Evolutionary conservation across 2,113 vertebrate genomes (phyloP), one percentile per base, ranked within the genome.

Genomic region (Ochotona curzoniae): DNA sequence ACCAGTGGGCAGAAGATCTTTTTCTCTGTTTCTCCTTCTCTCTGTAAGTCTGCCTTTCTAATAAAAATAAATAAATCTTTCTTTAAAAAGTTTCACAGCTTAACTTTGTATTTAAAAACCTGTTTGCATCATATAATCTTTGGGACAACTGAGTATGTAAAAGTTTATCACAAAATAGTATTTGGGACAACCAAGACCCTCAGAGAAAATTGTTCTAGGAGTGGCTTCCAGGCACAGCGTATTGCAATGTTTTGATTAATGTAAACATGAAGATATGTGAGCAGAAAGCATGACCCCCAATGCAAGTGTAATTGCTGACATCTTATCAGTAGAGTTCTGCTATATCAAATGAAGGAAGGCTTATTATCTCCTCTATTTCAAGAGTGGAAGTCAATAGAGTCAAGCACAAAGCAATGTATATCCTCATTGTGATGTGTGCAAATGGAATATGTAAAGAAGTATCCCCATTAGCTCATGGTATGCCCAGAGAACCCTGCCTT

Each of bases 341-440:
- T 75, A 78, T 91, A 74, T 54, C 81, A 66, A 86, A 69, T 85
- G 13, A 76, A 89, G 10, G 35, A 75, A 92, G 11, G 0, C 60
- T 86, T 83, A 57, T 75, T 85, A 60, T 32, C 76, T 13, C 66
- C 30, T 30, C 71, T 51, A 81, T 21, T 78, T 83, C 51, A 63
- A 1, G 18, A 35, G 8, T 75, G 3, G 81, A 92, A 83, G 70
- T 82, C 71, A 95, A 38, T 17, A 70, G 70, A 57, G 30, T 47
- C 28, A 90, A 35, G 79, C 67, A 78, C 86, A 81, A 79, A 79
- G 15, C 30, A 57, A 35, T 8, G 15, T 44, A 47, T 32, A 6
- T 61, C 81, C 66, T 76, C 70, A 89, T 70, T 38, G 70, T 83
- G 86, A 89, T 26, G 67, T 38, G 67, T 21, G 57, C 63, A 93